Evolutionary conservation across 2,113 vertebrate genomes (phyloP).

Genomic region (Puntigrus tetrazona): DNA sequence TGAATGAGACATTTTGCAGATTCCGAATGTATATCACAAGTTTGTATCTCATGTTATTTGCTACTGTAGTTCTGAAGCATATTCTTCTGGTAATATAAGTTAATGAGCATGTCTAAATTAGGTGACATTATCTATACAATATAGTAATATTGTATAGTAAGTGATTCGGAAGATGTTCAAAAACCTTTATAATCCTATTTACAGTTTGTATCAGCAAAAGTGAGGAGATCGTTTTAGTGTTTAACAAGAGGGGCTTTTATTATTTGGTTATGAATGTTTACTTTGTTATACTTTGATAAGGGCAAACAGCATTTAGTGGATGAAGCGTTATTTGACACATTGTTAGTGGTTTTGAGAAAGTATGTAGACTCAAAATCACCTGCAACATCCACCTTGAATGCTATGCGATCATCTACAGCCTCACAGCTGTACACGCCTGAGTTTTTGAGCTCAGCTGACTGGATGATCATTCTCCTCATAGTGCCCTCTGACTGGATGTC

Average conservation of each 20-base stretch:
- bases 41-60: background rate
- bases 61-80: background rate
- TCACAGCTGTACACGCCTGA: conserved; percentile 77
- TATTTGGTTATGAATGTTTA: conserved; percentile 29
- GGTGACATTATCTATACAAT: conserved; percentile 8
- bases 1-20: conserved; percentile 22
- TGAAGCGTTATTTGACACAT: conserved; percentile 54
- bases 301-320: conserved; percentile 55
- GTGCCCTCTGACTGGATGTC: conserved; percentile 69
- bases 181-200: background rate
- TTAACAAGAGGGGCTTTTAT: conserved; percentile 20
- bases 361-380: conserved; percentile 76
- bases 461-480: conserved; percentile 69
- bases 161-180: background rate
- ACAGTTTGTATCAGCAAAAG: background rate
- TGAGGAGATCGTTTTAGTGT: background rate
- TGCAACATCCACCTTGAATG: conserved; percentile 81
- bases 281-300: conserved; percentile 41
- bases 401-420: conserved; percentile 73
- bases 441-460: conserved; percentile 73
- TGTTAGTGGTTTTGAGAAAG: conserved; percentile 68
- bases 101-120: background rate
- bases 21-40: background rate
- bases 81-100: background rate
- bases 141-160: conserved; percentile 27